phyloP scores from a whole-genome alignment of 2,888 invertebrate species.

The Chrysolina americana region DNA sequence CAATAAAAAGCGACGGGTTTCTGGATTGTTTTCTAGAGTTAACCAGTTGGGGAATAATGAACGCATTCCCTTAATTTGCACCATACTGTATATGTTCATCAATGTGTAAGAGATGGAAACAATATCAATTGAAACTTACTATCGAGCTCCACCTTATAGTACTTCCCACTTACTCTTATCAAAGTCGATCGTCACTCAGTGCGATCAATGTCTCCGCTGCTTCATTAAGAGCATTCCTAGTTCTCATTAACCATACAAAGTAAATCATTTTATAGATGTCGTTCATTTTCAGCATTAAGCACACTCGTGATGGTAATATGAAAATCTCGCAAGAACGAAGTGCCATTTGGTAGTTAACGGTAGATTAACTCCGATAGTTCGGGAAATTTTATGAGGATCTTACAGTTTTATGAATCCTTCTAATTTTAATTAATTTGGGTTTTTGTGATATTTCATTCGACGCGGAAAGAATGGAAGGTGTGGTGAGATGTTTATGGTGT shows the following conservation, averaged over 20 bases:
- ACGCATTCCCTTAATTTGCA: no score
- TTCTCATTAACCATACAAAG: constrained; percentile 39
- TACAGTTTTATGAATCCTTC: background rate
- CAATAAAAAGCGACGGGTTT: no score
- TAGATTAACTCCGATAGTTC: constrained; percentile 31
- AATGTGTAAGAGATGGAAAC: no score
- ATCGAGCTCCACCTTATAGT: background rate
- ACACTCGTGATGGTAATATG: constrained; percentile 29
- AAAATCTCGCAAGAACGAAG: constrained; percentile 36
- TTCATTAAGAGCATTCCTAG: constrained; percentile 37
- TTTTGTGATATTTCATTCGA: background rate
- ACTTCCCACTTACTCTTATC: background rate
- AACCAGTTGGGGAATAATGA: no score
- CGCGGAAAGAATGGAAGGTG: background rate
- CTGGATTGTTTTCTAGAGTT: no score
- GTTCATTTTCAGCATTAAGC: constrained; percentile 18
- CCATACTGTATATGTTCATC: no score
- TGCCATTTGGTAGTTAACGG: constrained; percentile 30
- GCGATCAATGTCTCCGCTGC: background rate
- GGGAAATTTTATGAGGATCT: constrained; percentile 3
- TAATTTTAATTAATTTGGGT: background rate
- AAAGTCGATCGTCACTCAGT: background rate
- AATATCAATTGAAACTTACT: no score
- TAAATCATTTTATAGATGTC: constrained; percentile 33
- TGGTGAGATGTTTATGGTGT: constrained; percentile 4